Evolutionary conservation across 2,888 invertebrate genomes (phyloP), one percentile per base, ranked within the genome.

Genomic region (Lasioglossum marginatum): DNA sequence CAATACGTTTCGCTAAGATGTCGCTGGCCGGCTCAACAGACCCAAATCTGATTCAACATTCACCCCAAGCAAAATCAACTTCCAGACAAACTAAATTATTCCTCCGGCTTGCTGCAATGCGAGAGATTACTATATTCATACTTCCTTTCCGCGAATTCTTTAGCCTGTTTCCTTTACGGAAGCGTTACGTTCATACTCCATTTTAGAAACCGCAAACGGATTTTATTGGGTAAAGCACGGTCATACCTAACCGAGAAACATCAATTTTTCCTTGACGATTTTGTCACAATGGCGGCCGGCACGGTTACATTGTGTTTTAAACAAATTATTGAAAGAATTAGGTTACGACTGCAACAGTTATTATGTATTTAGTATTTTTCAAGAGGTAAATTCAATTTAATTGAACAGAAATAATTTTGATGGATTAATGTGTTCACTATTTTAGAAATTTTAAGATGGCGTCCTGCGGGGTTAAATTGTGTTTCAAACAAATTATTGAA

Each of bases 31-130:
- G 19, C 31, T 63, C 63, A 31, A 31, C 63, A 31, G 63, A 68
- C 23, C 66, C 37, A 68, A 34, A 34, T 37, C 37, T 68, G 66
- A 68, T 68, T 68, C 66, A 68, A 68, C 66, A 68, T 68, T 68
- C 66, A 68, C 66, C 66, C 66, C 66, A 23, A 68, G 66, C 66
- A 68, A 68, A 68, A 68, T 68, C 66, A 68, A 68, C 66, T 23
- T 34, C 66, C 34, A 68, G 34, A 68, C 66, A 23, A 68, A 68
- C 23, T 37, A 68, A 68, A 68, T 68, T 68, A 68, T 68, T 68
- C 66, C 37, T 23, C 37, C 37, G 37, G 6, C 16, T 31, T 23
- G 37, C 34, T 31, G 66, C 66, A 3, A 16, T 34, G 19, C 66
- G 66, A 68, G 34, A 68, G 34, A 68, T 68, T 68, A 68, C 66